Evolutionary conservation across 2,113 vertebrate genomes (phyloP).

Genomic region (Phylloscopus whistleri): DNA sequence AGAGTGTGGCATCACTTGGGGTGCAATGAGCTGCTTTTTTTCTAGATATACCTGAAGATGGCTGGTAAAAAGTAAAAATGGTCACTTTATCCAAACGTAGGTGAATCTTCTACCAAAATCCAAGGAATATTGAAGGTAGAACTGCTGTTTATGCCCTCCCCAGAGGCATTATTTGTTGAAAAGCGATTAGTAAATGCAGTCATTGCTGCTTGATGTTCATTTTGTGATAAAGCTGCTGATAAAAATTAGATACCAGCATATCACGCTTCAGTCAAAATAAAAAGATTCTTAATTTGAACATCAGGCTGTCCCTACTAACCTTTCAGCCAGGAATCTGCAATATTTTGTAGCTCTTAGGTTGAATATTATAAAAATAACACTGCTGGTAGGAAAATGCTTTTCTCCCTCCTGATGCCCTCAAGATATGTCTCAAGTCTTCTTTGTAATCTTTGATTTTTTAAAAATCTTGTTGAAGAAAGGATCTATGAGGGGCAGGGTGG

Average conservation of each 20-base stretch:
- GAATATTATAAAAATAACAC: background rate
- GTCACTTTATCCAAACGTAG: background rate
- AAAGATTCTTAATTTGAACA: background rate
- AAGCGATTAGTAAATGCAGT: background rate
- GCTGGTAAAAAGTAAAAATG: background rate
- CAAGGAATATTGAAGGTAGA: background rate
- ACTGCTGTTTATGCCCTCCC: background rate
- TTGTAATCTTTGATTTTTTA: background rate
- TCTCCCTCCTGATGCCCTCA: background rate
- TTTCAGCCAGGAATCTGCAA: background rate
- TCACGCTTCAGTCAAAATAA: background rate
- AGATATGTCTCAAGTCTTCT: background rate
- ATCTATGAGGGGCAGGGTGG: background rate
- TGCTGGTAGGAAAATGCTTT: background rate
- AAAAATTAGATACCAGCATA: background rate
- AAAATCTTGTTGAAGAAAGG: background rate
- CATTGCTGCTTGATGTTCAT: background rate
- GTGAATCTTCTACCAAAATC: background rate
- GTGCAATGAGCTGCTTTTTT: background rate
- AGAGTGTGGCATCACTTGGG: rapidly evolving
- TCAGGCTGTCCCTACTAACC: background rate
- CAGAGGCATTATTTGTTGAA: background rate
- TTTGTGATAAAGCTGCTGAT: background rate
- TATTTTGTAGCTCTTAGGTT: background rate
- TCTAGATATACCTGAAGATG: background rate